Percentiles rank a stretch among this genome's conserved stretches.
These are phyloP conservation scores for Chrysina gloriosa DNA, from an alignment of 2,888 invertebrate species.

Conservation along the genomic window DNA sequence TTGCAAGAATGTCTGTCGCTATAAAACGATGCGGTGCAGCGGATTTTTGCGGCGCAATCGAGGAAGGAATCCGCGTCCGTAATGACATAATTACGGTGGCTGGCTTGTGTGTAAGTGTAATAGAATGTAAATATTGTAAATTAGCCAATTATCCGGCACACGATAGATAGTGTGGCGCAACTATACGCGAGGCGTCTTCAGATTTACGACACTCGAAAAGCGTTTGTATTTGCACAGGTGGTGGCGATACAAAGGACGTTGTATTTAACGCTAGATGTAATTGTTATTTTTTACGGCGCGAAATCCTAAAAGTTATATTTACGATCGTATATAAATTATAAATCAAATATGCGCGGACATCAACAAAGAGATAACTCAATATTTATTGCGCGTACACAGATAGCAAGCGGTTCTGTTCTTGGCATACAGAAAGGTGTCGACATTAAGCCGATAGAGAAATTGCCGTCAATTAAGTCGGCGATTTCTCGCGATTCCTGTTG, in stretches of 20 bases:
- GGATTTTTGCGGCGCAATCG: background rate
- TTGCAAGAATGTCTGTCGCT: no score
- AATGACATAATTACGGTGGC: slow-evolving; percentile 29
- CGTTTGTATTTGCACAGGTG: slow-evolving; percentile 24
- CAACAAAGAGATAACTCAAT: no score
- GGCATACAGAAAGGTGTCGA: no score
- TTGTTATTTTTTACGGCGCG: slow-evolving; percentile 14
- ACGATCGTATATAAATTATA: slow-evolving; percentile 9
- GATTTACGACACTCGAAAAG: slow-evolving; percentile 25
- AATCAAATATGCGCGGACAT: slow-evolving; percentile 7
- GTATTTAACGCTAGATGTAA: slow-evolving; percentile 14
- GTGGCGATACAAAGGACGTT: background rate
- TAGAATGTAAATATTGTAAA: slow-evolving; percentile 30
- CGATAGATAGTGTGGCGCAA: background rate
- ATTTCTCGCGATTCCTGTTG: no score
- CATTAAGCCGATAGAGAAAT: no score
- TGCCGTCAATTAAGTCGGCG: no score
- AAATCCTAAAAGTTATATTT: background rate
- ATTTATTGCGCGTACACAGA: no score
- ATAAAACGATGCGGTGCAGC: no score
- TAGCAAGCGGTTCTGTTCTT: no score
- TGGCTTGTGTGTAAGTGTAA: background rate
- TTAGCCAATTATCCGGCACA: slow-evolving; percentile 14
- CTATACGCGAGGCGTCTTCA: background rate
- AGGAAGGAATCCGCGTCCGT: background rate